These are phyloP conservation scores for Echinometra lucunter DNA, from an alignment of 53 echinoderm and acorn worm genomes.

Conservation along the genomic window DNA sequence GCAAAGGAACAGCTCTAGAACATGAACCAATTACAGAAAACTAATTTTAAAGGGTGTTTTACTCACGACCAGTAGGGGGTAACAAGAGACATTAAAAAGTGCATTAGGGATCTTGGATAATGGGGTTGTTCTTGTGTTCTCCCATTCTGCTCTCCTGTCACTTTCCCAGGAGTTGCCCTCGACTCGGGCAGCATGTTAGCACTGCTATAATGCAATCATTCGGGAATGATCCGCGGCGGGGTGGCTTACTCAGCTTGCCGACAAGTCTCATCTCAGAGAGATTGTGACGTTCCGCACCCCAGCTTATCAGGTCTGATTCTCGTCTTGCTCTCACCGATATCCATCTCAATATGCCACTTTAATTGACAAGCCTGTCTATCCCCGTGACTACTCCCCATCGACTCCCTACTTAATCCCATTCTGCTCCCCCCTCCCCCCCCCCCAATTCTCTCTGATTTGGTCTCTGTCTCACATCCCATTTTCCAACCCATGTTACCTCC, in stretches of 20 bases:
- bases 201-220: conserved; percentile 24
- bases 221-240: conserved; percentile 15
- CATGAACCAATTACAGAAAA: conserved; percentile 26
- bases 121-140: background rate
- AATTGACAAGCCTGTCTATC: conserved; percentile 35
- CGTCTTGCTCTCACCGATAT: background rate
- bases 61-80: background rate
- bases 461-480: background rate
- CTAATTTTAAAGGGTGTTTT: background rate
- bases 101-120: conserved; percentile 53
- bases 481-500: background rate
- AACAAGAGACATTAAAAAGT: background rate
- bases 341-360: conserved; percentile 45
- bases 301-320: background rate
- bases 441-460: background rate
- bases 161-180: background rate
- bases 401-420: background rate
- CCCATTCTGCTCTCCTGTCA: conserved; percentile 9
- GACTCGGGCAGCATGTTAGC: conserved; percentile 9
- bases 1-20: background rate
- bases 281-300: background rate
- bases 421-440: background rate
- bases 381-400: background rate
- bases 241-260: conserved; percentile 40
- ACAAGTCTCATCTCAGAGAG: conserved; percentile 29